Percentiles rank a stretch among this genome's conserved stretches.
phyloP scores from a whole-genome alignment of 2,797 vertebrate genomes.

The Orestias chungarensis region DNA sequence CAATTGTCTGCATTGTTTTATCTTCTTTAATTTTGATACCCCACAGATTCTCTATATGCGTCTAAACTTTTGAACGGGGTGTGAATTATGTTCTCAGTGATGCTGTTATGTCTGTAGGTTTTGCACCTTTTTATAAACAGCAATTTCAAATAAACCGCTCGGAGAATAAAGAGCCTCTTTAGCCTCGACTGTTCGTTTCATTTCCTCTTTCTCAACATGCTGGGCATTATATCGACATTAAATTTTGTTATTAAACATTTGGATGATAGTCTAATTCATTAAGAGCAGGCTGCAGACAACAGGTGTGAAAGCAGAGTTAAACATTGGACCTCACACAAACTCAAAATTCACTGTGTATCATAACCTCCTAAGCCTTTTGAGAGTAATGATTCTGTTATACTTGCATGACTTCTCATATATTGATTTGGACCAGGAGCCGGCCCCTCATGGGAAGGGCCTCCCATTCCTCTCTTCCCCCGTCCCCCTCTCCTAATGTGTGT shows the following conservation, averaged over 20 bases:
- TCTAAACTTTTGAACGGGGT: neutral
- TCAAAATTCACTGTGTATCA: slow-evolving; percentile 48
- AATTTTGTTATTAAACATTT: too few species aligned
- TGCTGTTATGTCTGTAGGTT: neutral
- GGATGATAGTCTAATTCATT: neutral
- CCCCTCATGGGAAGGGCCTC: slow-evolving; percentile 64
- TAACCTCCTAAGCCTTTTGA: slow-evolving; percentile 63
- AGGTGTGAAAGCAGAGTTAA: slow-evolving; percentile 63
- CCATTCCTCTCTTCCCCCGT: slow-evolving; percentile 59
- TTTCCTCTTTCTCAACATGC: too few species aligned
- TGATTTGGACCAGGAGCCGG: slow-evolving; percentile 75
- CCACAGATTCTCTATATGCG: too few species aligned
- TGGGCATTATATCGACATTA: too few species aligned
- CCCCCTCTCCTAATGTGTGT: slow-evolving; percentile 63
- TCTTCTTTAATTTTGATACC: too few species aligned
- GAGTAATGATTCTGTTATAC: slow-evolving; percentile 81
- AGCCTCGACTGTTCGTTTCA: neutral
- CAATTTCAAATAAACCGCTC: neutral
- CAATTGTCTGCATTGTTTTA: too few species aligned
- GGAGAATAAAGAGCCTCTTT: neutral
- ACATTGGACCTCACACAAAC: slow-evolving; percentile 24
- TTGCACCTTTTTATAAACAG: neutral
- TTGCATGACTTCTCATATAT: slow-evolving; percentile 82
- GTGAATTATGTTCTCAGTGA: neutral
- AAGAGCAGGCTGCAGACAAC: slow-evolving; percentile 60